These are phyloP conservation scores for Sminthurides bifidus DNA, from an alignment of 1,140 invertebrate genomes.

Conservation along the genomic window DNA sequence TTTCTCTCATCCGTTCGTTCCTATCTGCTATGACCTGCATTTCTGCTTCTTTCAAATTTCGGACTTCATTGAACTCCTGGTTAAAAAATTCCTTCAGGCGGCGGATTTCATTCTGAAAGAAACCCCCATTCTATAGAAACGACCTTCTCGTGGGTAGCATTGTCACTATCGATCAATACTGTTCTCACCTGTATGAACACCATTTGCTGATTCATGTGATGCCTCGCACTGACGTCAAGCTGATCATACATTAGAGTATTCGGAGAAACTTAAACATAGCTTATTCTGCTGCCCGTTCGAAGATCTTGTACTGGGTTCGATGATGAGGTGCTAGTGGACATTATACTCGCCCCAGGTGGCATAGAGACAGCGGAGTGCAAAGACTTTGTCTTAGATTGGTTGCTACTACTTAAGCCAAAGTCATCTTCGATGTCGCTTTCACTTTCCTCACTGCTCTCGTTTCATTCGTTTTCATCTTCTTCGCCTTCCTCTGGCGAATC, in stretches of 20 bases:
- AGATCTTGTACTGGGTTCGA: too few species aligned
- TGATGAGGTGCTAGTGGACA: too few species aligned
- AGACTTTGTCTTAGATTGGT: too few species aligned
- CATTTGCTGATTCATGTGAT: conserved; percentile 5
- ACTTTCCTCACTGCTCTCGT: not conserved
- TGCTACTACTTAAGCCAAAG: too few species aligned
- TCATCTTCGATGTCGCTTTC: not conserved
- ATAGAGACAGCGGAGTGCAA: too few species aligned
- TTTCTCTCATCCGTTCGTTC: conserved; percentile 18
- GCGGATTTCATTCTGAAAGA: conserved; percentile 20
- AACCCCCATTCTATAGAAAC: not conserved
- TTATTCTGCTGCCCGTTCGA: too few species aligned
- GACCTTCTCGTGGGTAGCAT: not conserved
- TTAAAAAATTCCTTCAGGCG: conserved; percentile 17
- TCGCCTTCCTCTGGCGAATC: conserved; percentile 2
- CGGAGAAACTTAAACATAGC: too few species aligned
- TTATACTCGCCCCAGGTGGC: too few species aligned
- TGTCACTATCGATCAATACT: not conserved
- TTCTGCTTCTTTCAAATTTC: conserved; percentile 5
- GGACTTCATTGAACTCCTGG: conserved; percentile 12
- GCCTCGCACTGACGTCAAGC: not conserved
- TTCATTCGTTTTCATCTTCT: not conserved
- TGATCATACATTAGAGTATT: conserved; percentile 1
- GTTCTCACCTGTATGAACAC: not conserved
- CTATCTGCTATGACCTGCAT: conserved; percentile 4